phyloP scores from a whole-genome alignment of 2,113 vertebrate genomes.

The Circaetus cinerascens region DNA sequence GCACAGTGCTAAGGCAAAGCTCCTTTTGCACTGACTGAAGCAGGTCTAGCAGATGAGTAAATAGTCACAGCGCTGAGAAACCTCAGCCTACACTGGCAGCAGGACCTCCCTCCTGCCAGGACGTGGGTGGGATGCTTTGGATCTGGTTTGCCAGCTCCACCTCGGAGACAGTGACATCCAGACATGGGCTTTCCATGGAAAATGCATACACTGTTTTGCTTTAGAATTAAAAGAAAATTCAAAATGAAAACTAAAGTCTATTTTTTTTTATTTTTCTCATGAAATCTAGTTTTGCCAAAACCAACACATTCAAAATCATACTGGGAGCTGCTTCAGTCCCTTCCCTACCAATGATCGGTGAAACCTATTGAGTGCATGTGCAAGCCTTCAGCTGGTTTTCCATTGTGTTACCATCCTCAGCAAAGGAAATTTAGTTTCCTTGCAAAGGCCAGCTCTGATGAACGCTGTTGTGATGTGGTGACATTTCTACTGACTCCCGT shows the following conservation, averaged over 20 bases:
- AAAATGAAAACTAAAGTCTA: background rate
- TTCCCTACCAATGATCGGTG: background rate
- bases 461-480: fast-evolving
- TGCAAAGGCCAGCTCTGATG: background rate
- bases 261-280: background rate
- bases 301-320: background rate
- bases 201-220: background rate
- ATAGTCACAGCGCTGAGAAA: background rate
- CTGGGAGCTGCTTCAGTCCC: background rate
- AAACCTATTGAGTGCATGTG: background rate
- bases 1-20: background rate
- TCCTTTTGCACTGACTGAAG: background rate
- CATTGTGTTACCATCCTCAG: background rate
- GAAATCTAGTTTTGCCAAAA: background rate
- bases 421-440: background rate
- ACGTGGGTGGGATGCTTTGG: background rate
- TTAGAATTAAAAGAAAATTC: background rate
- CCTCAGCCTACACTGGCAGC: background rate
- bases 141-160: background rate
- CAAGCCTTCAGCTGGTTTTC: background rate
- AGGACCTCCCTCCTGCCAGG: background rate
- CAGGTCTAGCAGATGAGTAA: background rate
- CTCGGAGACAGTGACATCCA: background rate
- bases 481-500: background rate
- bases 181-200: background rate